Percentiles rank a stretch among this genome's conserved stretches.
Conservation (phyloP, 2,113 vertebrate species). For the Nansenia antarctica region DNA sequence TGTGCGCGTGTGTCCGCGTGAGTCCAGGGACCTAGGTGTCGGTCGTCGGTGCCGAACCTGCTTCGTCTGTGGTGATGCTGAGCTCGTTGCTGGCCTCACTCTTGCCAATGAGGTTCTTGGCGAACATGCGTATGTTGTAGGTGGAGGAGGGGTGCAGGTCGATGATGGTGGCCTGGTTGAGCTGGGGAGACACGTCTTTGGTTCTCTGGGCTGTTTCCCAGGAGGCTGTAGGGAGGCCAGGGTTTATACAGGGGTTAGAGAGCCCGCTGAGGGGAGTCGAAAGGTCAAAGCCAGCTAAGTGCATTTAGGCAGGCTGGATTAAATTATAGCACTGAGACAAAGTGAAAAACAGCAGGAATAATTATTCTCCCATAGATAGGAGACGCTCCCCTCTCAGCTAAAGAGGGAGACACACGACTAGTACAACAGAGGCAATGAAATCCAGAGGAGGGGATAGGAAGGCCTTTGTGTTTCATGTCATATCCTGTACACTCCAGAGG, state of each 20-base stretch:
- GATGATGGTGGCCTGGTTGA: slow-evolving; percentile 99
- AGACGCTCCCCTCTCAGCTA: background rate
- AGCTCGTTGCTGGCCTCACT: slow-evolving; percentile 99
- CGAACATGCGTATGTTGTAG: slow-evolving; percentile 99
- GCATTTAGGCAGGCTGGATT: slow-evolving; percentile 33
- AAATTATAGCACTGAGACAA: slow-evolving; percentile 20
- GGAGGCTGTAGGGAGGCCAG: slow-evolving; percentile 77
- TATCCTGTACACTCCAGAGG: background rate
- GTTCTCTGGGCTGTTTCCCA: slow-evolving; percentile 99
- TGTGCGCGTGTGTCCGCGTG: background rate
- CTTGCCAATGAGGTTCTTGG: slow-evolving; percentile 97
- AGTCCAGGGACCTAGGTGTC: background rate
- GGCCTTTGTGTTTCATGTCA: background rate
- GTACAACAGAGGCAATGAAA: background rate
- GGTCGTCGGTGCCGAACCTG: slow-evolving; percentile 72
- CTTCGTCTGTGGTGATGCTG: slow-evolving; percentile 97
- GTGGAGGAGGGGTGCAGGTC: slow-evolving; percentile 98
- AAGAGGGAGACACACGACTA: background rate
- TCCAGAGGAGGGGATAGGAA: background rate
- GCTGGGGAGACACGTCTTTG: slow-evolving; percentile 97
- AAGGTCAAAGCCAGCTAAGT: slow-evolving; percentile 45
- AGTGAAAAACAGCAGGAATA: slow-evolving; percentile 8
- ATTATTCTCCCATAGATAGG: slow-evolving; percentile 8
- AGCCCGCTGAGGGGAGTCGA: slow-evolving; percentile 14
- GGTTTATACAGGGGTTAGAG: slow-evolving; percentile 45